A percentile compares a stretch with the other conserved stretches of the same genome.
These are phyloP conservation scores for Psilopsiagon aymara DNA, from an alignment of 2,113 vertebrate genomes.

Conservation along the genomic window DNA sequence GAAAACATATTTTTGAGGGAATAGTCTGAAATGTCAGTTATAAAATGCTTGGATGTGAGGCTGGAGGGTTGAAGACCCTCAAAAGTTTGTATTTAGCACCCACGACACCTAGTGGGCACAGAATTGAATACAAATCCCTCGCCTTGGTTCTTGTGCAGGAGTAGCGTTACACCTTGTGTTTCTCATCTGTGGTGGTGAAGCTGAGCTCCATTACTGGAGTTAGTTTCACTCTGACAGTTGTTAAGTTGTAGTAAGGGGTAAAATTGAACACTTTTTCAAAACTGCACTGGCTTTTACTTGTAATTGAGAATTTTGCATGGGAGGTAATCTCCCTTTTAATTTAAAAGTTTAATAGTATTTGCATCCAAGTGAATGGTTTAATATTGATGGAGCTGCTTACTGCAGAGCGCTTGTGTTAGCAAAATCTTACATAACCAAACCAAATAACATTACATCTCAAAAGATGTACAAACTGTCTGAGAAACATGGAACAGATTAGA, in stretches of 20 bases:
- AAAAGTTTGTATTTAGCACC: constrained; percentile 42
- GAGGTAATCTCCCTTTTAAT: neutral
- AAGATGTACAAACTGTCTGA: neutral
- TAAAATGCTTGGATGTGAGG: neutral
- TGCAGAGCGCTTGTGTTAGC: neutral
- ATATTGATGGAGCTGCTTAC: neutral
- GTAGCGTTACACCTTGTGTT: neutral
- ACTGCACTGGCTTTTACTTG: neutral
- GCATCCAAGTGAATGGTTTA: neutral
- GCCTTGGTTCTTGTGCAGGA: neutral
- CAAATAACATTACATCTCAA: neutral
- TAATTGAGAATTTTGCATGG: neutral
- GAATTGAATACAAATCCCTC: neutral
- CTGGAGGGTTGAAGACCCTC: neutral
- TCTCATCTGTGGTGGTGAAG: accelerated
- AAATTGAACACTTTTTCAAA: neutral
- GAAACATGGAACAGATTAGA: neutral
- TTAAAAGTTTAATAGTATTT: neutral
- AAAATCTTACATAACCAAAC: neutral
- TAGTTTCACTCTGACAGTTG: neutral
- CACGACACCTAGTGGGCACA: constrained; percentile 62
- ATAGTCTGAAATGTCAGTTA: neutral
- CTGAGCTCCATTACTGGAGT: neutral
- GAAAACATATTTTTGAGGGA: neutral
- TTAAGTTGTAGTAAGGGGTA: neutral